phyloP scores from a whole-genome alignment of 1,140 invertebrate genomes.

The Drosophila navojoa region DNA sequence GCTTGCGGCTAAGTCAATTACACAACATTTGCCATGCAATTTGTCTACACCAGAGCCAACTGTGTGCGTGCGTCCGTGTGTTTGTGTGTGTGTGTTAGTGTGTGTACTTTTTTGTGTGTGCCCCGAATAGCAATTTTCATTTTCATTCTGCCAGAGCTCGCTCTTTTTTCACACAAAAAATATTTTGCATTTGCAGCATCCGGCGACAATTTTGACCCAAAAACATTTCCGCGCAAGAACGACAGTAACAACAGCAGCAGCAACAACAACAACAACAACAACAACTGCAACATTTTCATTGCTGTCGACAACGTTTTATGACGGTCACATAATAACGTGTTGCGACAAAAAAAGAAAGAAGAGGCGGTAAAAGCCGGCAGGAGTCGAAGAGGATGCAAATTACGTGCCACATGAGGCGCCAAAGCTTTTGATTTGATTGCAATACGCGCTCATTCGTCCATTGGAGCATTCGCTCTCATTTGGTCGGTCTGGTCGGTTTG shows the following conservation, averaged over 20 bases:
- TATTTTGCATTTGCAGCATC: conserved; percentile 82
- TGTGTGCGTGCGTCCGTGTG: not conserved
- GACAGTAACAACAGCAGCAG: conserved; percentile 40
- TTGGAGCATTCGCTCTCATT: not conserved
- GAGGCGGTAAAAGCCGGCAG: conserved; percentile 41
- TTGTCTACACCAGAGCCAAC: conserved; percentile 31
- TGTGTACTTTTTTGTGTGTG: conserved; percentile 4
- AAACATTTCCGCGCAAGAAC: conserved; percentile 53
- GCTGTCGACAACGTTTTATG: conserved; percentile 68
- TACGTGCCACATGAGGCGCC: conserved; percentile 63
- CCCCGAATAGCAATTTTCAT: conserved; percentile 63
- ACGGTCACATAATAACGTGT: conserved; percentile 72
- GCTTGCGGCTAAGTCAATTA: conserved; percentile 72
- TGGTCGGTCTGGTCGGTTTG: not conserved
- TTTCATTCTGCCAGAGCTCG: conserved; percentile 59
- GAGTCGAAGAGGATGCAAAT: conserved; percentile 57
- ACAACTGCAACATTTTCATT: conserved; percentile 30
- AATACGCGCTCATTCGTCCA: conserved; percentile 22
- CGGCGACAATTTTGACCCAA: conserved; percentile 59
- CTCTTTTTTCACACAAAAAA: conserved; percentile 65
- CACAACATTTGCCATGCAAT: conserved; percentile 62
- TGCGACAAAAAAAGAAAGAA: conserved; percentile 41
- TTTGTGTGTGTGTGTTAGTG: conserved; percentile 12
- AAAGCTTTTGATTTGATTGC: conserved; percentile 75
- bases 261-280: conserved; percentile 1